These are phyloP conservation scores for Drosophila falleni DNA, from an alignment of 2,888 invertebrate species.

Conservation along the genomic window DNA sequence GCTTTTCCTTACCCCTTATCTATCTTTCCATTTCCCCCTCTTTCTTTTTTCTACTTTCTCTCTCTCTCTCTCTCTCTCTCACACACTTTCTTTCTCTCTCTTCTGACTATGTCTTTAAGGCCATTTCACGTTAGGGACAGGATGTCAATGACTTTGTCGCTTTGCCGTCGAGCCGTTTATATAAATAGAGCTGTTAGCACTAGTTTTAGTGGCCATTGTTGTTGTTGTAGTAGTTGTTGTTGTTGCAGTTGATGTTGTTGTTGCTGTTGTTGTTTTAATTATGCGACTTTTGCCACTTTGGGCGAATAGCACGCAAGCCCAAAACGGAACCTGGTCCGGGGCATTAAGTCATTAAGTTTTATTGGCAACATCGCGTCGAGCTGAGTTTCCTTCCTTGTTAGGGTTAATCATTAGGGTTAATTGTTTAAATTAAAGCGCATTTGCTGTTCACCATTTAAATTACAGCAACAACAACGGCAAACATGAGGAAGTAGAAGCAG, in stretches of 20 bases:
- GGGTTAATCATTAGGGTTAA: conserved; percentile 79
- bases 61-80: too few relatives aligned
- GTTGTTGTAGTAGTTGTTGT: conserved; percentile 31
- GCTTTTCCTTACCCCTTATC: conserved; percentile 3
- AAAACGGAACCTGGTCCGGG: conserved; percentile 47
- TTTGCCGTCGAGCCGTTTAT: conserved; percentile 62
- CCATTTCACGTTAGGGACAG: conserved; percentile 49
- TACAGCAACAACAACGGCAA: conserved; percentile 28
- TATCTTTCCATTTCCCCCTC: background rate
- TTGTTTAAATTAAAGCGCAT: conserved; percentile 77
- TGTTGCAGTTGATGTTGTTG: conserved; percentile 28
- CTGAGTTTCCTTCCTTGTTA: conserved; percentile 32
- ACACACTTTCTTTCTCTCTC: background rate
- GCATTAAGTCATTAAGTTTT: conserved; percentile 80
- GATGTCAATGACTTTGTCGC: conserved; percentile 76
- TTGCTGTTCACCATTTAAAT: conserved; percentile 55
- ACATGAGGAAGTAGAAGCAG: background rate
- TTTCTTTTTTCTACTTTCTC: background rate
- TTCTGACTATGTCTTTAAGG: conserved; percentile 13
- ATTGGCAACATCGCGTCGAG: conserved; percentile 58
- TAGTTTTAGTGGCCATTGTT: conserved; percentile 61
- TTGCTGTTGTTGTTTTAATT: conserved; percentile 62
- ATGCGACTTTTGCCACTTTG: conserved; percentile 75
- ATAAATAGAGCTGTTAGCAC: conserved; percentile 76
- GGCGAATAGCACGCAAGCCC: conserved; percentile 53